Evolutionary conservation across 1,140 invertebrate species (phyloP), one percentile per base, ranked within the genome.

Genomic region (Monochamus saltuarius): DNA sequence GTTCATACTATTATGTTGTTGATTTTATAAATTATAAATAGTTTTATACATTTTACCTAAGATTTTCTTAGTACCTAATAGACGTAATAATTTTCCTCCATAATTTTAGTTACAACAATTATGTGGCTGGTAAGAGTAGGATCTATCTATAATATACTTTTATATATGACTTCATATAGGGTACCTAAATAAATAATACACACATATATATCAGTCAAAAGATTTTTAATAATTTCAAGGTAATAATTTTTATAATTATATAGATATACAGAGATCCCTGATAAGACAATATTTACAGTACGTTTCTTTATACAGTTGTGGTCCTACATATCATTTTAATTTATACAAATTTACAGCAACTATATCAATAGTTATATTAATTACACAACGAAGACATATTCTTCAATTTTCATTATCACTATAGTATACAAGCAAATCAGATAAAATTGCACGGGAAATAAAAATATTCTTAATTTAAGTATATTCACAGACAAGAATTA

Each of bases 221-320:
- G 22, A 29, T 29, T 29, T 63, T 63, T 63, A 63, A 58, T 63
- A 54, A 66, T 73, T 70, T 69, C 22, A 29, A 29, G 22, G 22
- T 29, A 29, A 29, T 29, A 29, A 70, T 68, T 67, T 61, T 54
- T 46, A 65, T 67, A 62, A 64, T 59, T 62, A 62, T 58, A 46
- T 56, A 69, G 64, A 67, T 71, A 67, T 69, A 69, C 67, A 71
- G 63, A 71, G 65, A 71, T 72, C 68, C 68, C 68, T 70, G 68
- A 72, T 68, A 60, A 57, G 49, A 58, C 54, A 67, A 62, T 69
- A 69, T 69, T 60, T 67, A 69, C 67, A 69, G 63, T 62, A 65
- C 65, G 60, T 63, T 61, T 51, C 51, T 67, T 61, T 69, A 62
- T 66, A 67, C 59, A 67, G 56, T 62, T 65, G 51, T 61, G 37